Conservation (phyloP, 1,140 invertebrate genomes). For the Monomorium pharaonis region DNA sequence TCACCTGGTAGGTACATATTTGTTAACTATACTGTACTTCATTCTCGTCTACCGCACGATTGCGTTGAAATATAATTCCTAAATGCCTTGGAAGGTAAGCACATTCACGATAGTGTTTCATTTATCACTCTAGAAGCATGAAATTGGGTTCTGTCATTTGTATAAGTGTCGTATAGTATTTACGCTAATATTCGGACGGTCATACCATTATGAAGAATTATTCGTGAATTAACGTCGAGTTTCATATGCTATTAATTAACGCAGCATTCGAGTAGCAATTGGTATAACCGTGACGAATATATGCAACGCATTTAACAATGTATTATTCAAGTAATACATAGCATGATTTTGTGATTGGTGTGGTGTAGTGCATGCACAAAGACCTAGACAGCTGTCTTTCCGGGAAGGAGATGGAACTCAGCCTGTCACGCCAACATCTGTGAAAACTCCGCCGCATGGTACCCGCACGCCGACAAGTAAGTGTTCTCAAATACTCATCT, state of each 20-base stretch:
- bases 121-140: neutral
- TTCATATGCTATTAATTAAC: neutral
- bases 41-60: neutral
- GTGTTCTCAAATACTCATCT: conserved; percentile 58
- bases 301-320: neutral
- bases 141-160: neutral
- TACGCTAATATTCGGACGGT: neutral
- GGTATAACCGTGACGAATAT: neutral
- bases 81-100: conserved; percentile 37
- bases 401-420: conserved; percentile 65
- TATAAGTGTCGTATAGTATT: neutral
- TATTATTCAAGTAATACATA: conserved; percentile 32
- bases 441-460: conserved; percentile 73
- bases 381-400: conserved; percentile 74
- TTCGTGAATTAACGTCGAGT: neutral
- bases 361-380: conserved; percentile 82
- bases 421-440: conserved; percentile 71
- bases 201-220: neutral
- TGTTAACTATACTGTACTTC: conserved; percentile 4
- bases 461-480: conserved; percentile 79
- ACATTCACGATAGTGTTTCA: neutral
- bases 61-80: neutral
- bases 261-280: neutral
- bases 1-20: conserved; percentile 37
- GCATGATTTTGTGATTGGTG: conserved; percentile 78